phyloP scores from a whole-genome alignment of 2,888 invertebrate genomes.

The Napeogenes sylphis region DNA sequence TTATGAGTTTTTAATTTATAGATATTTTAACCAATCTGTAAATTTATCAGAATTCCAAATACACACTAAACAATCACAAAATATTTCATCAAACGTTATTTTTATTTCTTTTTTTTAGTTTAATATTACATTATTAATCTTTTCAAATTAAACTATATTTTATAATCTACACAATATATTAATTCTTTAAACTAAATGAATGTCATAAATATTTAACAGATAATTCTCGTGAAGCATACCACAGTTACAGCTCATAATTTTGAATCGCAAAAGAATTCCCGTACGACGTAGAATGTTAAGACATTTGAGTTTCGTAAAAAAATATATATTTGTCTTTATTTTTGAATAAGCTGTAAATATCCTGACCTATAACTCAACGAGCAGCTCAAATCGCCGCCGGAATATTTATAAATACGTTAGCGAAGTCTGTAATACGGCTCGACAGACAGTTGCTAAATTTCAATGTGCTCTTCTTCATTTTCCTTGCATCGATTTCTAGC shows the following conservation, averaged over 20 bases:
- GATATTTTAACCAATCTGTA: too few relatives aligned
- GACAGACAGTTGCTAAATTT: constrained; percentile 77
- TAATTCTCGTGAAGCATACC: constrained; percentile 10
- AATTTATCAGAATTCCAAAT: too few relatives aligned
- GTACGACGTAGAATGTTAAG: constrained; percentile 13
- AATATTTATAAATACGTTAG: constrained; percentile 73
- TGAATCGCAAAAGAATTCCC: constrained; percentile 14
- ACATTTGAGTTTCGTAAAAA: constrained; percentile 26
- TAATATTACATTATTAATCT: too few relatives aligned
- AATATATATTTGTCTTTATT: constrained; percentile 36
- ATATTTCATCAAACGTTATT: too few relatives aligned
- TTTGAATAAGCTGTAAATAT: constrained; percentile 56
- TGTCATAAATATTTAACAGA: background rate
- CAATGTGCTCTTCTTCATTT: constrained; percentile 71
- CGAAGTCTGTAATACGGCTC: constrained; percentile 61
- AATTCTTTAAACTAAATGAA: background rate
- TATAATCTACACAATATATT: too few relatives aligned
- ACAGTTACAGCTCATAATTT: constrained; percentile 12
- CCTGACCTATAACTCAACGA: constrained; percentile 57
- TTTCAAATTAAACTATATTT: too few relatives aligned
- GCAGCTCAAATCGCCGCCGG: constrained; percentile 57
- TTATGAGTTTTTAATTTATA: too few relatives aligned
- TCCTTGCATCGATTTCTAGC: constrained; percentile 58
- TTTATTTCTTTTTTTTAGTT: too few relatives aligned
- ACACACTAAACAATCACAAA: too few relatives aligned